phyloP scores from a whole-genome alignment of 1,140 invertebrate species.

The Melipona quadrifasciata region DNA sequence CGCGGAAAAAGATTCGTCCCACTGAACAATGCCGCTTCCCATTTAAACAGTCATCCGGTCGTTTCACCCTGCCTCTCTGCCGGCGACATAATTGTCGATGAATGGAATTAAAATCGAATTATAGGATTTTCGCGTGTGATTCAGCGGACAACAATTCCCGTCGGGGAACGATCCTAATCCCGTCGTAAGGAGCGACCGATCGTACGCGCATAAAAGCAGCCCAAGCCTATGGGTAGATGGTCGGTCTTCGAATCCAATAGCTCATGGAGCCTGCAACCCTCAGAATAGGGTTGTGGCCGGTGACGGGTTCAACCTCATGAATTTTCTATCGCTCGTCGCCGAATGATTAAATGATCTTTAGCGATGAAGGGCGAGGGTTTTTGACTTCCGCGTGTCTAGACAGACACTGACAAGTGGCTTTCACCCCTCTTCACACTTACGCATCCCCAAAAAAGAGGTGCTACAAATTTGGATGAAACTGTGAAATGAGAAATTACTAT shows the following conservation, averaged over 20 bases:
- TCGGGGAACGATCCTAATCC: slow-evolving; percentile 59
- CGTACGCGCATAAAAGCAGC: slow-evolving; percentile 53
- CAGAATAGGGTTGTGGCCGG: slow-evolving; percentile 64
- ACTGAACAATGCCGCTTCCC: neutral
- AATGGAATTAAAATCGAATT: slow-evolving; percentile 81
- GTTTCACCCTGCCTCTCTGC: neutral
- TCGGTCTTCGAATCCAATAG: slow-evolving; percentile 38
- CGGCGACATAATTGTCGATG: slow-evolving; percentile 35
- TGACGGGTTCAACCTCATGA: slow-evolving; percentile 72
- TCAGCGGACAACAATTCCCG: slow-evolving; percentile 70
- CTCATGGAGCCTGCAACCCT: slow-evolving; percentile 43
- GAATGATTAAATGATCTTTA: slow-evolving; percentile 76
- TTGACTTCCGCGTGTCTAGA: slow-evolving; percentile 56
- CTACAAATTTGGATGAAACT: neutral
- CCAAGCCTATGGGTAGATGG: slow-evolving; percentile 18
- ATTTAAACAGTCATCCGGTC: neutral
- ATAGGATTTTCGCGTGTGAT: slow-evolving; percentile 73
- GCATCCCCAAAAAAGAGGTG: slow-evolving; percentile 41
- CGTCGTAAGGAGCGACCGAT: slow-evolving; percentile 55
- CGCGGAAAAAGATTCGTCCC: neutral
- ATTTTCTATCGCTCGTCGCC: slow-evolving; percentile 77
- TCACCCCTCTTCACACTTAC: slow-evolving; percentile 54
- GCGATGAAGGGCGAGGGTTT: slow-evolving; percentile 38
- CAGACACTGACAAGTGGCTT: slow-evolving; percentile 65
- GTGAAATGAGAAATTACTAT: neutral